Percentiles rank a stretch among this genome's conserved stretches.
Conservation (phyloP, 2,888 invertebrate genomes). For the Philonicus albiceps region DNA sequence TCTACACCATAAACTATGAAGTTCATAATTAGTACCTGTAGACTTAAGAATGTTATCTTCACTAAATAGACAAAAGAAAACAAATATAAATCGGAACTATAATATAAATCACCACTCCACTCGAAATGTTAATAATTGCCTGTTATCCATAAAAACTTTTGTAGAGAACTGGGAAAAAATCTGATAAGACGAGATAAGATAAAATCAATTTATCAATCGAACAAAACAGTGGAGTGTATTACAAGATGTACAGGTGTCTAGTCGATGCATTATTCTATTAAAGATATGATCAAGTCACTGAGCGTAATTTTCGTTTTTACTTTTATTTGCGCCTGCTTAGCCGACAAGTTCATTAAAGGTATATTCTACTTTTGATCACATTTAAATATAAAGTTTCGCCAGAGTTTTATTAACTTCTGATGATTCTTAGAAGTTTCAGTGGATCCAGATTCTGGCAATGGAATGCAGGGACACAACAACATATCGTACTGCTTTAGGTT, state of each 20-base stretch:
- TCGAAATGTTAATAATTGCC: neutral
- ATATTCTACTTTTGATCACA: neutral
- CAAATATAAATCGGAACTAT: neutral
- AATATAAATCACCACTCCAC: neutral
- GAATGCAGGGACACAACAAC: neutral
- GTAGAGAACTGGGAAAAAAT: neutral
- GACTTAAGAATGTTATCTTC: neutral
- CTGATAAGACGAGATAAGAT: neutral
- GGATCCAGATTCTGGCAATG: neutral
- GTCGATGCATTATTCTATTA: neutral
- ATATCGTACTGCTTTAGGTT: slow-evolving; percentile 70
- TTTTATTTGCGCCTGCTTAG: neutral
- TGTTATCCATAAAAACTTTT: neutral
- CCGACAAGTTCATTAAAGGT: neutral
- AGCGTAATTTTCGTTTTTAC: neutral
- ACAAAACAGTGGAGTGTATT: neutral
- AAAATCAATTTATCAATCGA: neutral
- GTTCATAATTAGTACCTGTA: neutral
- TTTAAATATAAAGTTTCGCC: neutral
- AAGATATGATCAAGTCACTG: neutral
- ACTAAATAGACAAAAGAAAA: neutral
- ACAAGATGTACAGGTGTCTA: neutral
- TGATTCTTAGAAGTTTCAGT: neutral
- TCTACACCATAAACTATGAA: too few species aligned
- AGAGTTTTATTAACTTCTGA: neutral